phyloP scores from a whole-genome alignment of 2,888 invertebrate genomes.

The Ochlodes sylvanus region DNA sequence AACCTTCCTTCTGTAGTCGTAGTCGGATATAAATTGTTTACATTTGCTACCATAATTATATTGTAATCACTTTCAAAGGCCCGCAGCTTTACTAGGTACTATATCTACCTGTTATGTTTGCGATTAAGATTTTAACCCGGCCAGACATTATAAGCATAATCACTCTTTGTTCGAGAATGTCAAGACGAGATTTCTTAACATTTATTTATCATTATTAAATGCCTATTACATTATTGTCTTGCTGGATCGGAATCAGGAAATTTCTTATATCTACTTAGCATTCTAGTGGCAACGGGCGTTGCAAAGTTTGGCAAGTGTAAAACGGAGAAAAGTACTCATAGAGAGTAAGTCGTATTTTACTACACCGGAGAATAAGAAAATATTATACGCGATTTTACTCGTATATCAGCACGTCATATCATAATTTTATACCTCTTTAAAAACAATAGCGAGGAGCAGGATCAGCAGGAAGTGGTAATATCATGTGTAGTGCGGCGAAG shows the following conservation, averaged over 20 bases:
- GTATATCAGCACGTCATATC: too few relatives aligned
- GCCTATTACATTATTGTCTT: background rate
- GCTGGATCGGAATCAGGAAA: background rate
- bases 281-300: background rate
- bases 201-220: background rate
- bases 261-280: background rate
- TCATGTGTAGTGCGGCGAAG: too few relatives aligned
- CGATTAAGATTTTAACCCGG: background rate
- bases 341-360: too few relatives aligned
- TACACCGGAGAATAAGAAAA: too few relatives aligned
- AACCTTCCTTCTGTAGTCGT: too few relatives aligned
- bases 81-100: background rate
- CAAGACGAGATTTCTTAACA: background rate
- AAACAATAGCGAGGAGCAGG: too few relatives aligned
- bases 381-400: too few relatives aligned
- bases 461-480: too few relatives aligned
- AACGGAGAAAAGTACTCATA: background rate
- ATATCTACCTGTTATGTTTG: background rate
- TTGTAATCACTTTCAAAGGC: too few relatives aligned
- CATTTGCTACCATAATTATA: too few relatives aligned
- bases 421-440: too few relatives aligned
- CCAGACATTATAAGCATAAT: background rate
- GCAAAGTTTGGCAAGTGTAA: conserved; percentile 8
- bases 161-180: background rate
- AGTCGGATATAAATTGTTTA: too few relatives aligned